Conservation (phyloP, 1,140 invertebrate species). For the Nymphalis io region DNA sequence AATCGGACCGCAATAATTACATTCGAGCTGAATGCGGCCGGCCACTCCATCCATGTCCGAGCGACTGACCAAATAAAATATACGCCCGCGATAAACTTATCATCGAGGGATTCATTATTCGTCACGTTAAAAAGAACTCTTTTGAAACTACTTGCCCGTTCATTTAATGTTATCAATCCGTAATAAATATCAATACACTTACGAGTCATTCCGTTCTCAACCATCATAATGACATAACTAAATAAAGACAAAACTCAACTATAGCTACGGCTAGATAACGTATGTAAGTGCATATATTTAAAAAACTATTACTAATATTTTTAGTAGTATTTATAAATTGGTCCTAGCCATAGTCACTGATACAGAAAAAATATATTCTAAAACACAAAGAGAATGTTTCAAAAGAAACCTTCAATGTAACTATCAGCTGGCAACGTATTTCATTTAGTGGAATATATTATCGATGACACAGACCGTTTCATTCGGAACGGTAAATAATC, state of each 20-base stretch:
- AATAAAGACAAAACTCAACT: neutral
- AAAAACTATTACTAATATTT: too few relatives aligned
- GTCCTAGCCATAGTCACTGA: too few relatives aligned
- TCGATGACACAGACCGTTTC: slow-evolving; percentile 27
- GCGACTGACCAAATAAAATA: slow-evolving; percentile 67
- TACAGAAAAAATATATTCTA: neutral
- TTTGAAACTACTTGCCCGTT: slow-evolving; percentile 13
- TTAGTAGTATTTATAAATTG: too few relatives aligned
- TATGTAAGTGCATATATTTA: too few relatives aligned
- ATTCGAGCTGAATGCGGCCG: slow-evolving; percentile 66
- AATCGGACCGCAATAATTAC: slow-evolving; percentile 78
- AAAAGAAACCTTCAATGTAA: neutral
- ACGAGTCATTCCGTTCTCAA: neutral
- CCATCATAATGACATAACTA: neutral
- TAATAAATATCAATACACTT: neutral
- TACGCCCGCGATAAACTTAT: slow-evolving; percentile 66
- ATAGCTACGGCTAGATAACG: neutral
- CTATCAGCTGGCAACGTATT: slow-evolving; percentile 2
- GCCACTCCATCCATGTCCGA: slow-evolving; percentile 67
- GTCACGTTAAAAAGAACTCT: slow-evolving; percentile 21
- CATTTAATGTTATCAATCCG: neutral
- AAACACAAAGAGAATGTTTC: neutral
- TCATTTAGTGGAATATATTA: slow-evolving; percentile 11
- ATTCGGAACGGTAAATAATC: slow-evolving; percentile 37
- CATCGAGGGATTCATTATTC: slow-evolving; percentile 45